Base-by-base conservation (phyloP, 2,888 invertebrate genomes). In the Halocaridina rubra region DNA sequence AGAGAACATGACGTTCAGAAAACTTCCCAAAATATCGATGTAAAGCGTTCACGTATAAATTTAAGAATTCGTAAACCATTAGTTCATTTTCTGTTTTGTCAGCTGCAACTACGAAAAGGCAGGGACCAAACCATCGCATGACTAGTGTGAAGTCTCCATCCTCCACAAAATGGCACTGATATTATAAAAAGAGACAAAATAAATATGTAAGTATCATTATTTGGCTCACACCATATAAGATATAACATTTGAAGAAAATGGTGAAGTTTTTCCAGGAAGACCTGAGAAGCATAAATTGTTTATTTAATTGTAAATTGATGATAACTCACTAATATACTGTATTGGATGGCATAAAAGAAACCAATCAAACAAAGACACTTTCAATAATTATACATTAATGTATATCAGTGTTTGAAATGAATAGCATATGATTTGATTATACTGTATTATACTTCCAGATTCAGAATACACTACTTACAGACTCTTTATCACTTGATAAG, bases 101-200 rank as follows among this genome's bases (percentile, higher is more conserved):
- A 0, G 87, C 80, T n/a, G 81, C 67, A 16, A 79, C 79, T 4
- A 87, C 69, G 32, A 85, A 78, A 46, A 87, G 32, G 24, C 87
- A 87, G 7, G 84, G 81, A 16, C 87, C 87, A 85, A 87, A 87
- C 75, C 85, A 85, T 22, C 87, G 85, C 67, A 81, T 85, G 27
- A 87, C 61, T 8, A 87, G 69, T 7, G 79, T 79, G 30, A 46
- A 57, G 4, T 77, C 79, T 27, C 80, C 87, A 76, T 87, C 85
- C 33, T 61, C 78, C 46, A 86, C 32, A 59, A 86, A 86, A 67
- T 86, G 81, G n/a, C 78, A 80, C 86, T 86, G 72, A 22, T n/a
- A n/a, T n/a, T n/a, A n/a, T n/a, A n/a, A n/a, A n/a, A n/a, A n/a
- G n/a, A n/a, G n/a, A n/a, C n/a, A n/a, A n/a, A n/a, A n/a, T n/a